Conservation (phyloP, 2,797 vertebrate genomes). For the Lacerta agilis region DNA sequence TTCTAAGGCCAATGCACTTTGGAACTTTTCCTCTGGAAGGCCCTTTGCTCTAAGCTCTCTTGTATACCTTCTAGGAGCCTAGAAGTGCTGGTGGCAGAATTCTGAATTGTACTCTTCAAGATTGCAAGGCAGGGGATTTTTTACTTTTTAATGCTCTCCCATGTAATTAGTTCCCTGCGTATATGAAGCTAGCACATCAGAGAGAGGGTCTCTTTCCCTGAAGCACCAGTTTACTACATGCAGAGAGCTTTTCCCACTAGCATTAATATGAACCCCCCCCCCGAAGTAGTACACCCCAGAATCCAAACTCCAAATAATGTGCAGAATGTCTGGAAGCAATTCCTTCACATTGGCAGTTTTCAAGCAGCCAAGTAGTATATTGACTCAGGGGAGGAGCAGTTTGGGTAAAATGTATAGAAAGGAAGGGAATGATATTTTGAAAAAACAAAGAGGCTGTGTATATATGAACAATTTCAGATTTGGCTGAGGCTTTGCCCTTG, state of each 20-base stretch:
- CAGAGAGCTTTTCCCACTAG: not conserved
- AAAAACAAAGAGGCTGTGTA: too few species aligned
- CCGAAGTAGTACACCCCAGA: too few species aligned
- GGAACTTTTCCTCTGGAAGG: not conserved
- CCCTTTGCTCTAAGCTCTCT: not conserved
- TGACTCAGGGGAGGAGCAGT: not conserved
- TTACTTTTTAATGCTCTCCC: not conserved
- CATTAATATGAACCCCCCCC: not conserved
- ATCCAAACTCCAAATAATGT: not conserved
- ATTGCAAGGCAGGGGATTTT: not conserved
- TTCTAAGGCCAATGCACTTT: not conserved
- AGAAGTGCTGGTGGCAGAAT: not conserved
- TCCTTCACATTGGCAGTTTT: not conserved
- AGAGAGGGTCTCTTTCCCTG: not conserved
- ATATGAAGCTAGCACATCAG: not conserved
- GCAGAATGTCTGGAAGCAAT: not conserved
- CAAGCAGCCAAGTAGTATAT: not conserved
- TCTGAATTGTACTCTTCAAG: not conserved
- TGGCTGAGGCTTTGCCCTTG: not conserved
- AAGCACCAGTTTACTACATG: not conserved
- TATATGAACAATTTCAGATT: not conserved
- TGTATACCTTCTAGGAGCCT: not conserved
- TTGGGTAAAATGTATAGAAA: not conserved
- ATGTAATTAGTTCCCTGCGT: not conserved
- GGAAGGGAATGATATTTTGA: too few species aligned